Percentiles rank a stretch among this genome's conserved stretches.
These are phyloP conservation scores for Orthonyx spaldingii DNA, from an alignment of 2,113 vertebrate species.

Conservation along the genomic window DNA sequence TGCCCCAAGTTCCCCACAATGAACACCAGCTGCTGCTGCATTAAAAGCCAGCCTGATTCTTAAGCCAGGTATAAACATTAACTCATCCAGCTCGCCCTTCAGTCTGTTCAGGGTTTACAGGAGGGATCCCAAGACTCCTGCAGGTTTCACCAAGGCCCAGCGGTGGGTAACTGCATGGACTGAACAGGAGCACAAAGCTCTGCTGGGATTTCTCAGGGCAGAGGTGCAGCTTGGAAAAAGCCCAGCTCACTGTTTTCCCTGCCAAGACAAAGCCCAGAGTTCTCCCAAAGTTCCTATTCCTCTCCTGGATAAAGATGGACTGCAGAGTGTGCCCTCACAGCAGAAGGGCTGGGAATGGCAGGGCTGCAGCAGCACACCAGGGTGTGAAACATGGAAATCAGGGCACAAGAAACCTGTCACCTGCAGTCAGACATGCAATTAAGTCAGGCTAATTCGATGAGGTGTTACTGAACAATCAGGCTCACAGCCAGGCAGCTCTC, in stretches of 20 bases:
- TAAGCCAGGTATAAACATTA: slow-evolving; percentile 3
- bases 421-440: not conserved
- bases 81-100: not conserved
- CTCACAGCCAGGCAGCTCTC: not conserved
- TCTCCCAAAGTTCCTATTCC: not conserved
- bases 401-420: not conserved
- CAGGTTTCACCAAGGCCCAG: not conserved
- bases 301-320: not conserved
- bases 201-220: not conserved
- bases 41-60: not conserved
- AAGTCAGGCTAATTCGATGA: not conserved
- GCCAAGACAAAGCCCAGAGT: not conserved
- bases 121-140: not conserved
- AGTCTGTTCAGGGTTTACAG: not conserved
- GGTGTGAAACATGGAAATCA: not conserved
- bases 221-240: not conserved
- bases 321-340: not conserved
- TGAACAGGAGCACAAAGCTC: not conserved
- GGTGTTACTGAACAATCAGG: not conserved
- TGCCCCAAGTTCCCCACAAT: not conserved
- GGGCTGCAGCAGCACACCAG: not conserved
- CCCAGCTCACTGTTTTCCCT: not conserved
- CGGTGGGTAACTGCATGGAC: not conserved
- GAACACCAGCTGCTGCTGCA: slow-evolving; percentile 19
- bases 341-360: not conserved